Percentiles rank a stretch among this genome's conserved stretches.
Evolutionary conservation across 2,888 invertebrate species (phyloP).

Genomic region (Tinea trinotella): DNA sequence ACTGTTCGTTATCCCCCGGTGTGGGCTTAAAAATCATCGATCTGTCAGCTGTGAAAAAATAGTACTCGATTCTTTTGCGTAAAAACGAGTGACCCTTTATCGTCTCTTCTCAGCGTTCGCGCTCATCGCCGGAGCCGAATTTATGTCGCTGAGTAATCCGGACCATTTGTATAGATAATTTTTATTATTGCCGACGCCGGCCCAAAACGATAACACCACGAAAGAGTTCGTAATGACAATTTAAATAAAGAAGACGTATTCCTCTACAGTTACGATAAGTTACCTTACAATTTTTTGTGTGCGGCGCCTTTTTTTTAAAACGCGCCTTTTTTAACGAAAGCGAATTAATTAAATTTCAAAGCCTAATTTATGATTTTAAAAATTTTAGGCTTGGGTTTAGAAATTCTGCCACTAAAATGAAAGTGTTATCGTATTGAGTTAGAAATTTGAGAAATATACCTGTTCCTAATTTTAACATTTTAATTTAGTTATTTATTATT

Average conservation of each 20-base stretch:
- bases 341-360: too few species aligned
- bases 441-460: too few species aligned
- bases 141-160: conserved; percentile 70
- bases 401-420: too few species aligned
- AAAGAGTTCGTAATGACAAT: conserved; percentile 72
- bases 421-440: too few species aligned
- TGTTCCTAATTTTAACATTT: too few species aligned
- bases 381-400: too few species aligned
- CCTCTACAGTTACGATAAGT: conserved; percentile 53
- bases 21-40: not conserved
- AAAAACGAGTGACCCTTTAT: conserved; percentile 51
- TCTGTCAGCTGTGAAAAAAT: not conserved
- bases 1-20: too few species aligned
- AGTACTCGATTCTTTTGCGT: not conserved
- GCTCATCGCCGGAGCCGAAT: conserved; percentile 69
- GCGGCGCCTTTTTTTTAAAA: not conserved
- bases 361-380: too few species aligned
- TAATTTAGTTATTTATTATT: too few species aligned
- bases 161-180: conserved; percentile 73
- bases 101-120: conserved; percentile 49
- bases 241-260: conserved; percentile 72
- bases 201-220: conserved; percentile 45
- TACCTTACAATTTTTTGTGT: not conserved
- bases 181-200: conserved; percentile 69
- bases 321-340: not conserved